phyloP scores from a whole-genome alignment of 2,113 vertebrate species.

The Climacteris rufus region DNA sequence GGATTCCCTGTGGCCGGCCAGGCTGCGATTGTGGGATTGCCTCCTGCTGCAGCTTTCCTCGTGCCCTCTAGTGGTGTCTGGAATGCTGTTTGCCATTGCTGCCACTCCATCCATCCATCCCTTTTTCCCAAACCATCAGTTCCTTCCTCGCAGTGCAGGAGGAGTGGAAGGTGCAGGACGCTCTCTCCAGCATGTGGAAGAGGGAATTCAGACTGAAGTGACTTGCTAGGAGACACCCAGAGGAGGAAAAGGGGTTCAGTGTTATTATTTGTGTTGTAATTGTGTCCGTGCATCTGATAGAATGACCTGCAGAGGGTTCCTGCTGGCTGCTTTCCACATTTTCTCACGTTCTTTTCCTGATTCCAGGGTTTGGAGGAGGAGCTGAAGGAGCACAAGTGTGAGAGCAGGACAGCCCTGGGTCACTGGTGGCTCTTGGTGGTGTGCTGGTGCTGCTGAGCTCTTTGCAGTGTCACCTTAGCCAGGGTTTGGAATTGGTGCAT shows the following conservation, averaged over 20 bases:
- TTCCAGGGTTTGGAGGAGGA: neutral
- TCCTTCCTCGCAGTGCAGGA: fast-evolving
- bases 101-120: neutral
- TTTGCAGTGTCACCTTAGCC: neutral
- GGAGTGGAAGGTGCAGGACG: neutral
- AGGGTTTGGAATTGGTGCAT: neutral
- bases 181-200: neutral
- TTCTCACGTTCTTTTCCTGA: neutral
- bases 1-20: neutral
- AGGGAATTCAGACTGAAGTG: neutral
- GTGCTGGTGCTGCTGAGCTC: neutral
- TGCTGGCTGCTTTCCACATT: neutral
- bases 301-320: neutral
- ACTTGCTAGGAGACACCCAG: neutral
- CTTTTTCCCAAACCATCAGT: neutral
- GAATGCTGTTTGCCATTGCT: fast-evolving
- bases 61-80: conserved; percentile 11
- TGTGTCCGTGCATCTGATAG: neutral
- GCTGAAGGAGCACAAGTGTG: neutral
- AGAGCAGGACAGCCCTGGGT: neutral
- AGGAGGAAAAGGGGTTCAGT: neutral
- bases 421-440: neutral
- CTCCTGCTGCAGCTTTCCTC: neutral
- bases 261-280: fast-evolving
- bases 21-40: neutral